Evolutionary conservation across 2,888 invertebrate species (phyloP).

Genomic region (Nomada fucata): DNA sequence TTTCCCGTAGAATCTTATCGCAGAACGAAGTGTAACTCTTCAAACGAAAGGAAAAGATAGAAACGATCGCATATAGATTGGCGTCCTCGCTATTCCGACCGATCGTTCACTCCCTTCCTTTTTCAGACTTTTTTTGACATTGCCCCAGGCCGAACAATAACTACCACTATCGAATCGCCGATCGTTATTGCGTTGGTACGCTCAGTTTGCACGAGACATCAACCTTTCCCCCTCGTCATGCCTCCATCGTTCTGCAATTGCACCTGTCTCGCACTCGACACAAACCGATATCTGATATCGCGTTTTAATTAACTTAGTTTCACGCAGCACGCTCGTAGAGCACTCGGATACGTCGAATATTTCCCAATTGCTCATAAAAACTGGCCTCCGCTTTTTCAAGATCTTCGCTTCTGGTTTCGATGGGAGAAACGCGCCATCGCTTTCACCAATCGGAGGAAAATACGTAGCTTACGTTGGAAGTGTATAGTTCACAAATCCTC

Average conservation of each 20-base stretch:
- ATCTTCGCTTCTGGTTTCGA: background rate
- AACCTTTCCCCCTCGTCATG: slow-evolving; percentile 9
- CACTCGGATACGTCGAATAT: slow-evolving; percentile 3
- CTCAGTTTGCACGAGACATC: slow-evolving; percentile 21
- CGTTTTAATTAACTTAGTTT: slow-evolving; percentile 76
- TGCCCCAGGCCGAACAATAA: slow-evolving; percentile 24
- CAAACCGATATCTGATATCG: slow-evolving; percentile 75
- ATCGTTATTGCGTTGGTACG: slow-evolving; percentile 37
- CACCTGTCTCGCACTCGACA: slow-evolving; percentile 29
- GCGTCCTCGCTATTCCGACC: slow-evolving; percentile 39
- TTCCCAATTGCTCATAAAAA: slow-evolving; percentile 11
- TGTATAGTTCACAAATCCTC: background rate
- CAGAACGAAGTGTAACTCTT: slow-evolving; percentile 6
- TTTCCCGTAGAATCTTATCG: background rate
- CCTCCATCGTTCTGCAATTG: slow-evolving; percentile 18
- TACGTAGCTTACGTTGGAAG: background rate
- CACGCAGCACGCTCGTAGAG: slow-evolving; percentile 48
- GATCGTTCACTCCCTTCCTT: slow-evolving; percentile 7
- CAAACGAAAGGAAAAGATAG: slow-evolving; percentile 34
- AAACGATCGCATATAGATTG: slow-evolving; percentile 45
- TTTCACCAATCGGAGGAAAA: background rate
- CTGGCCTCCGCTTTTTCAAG: background rate
- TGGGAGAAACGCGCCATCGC: background rate
- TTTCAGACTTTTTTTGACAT: background rate
- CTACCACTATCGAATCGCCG: slow-evolving; percentile 2